These are phyloP conservation scores for Umimayanthus kanabou DNA, from an alignment of 92 coral and sea anemone species.

Conservation along the genomic window DNA sequence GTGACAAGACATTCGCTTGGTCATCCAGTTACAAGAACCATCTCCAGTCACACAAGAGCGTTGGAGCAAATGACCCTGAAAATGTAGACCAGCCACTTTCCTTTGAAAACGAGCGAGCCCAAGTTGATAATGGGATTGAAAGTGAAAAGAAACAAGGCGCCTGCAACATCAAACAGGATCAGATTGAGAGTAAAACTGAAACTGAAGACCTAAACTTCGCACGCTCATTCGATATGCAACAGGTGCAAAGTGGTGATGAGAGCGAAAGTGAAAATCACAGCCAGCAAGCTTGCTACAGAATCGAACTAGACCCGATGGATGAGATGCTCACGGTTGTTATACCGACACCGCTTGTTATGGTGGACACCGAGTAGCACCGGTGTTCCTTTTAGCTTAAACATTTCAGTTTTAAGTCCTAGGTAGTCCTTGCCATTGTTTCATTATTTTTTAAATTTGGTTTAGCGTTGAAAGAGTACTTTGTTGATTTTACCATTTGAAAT, in stretches of 20 bases:
- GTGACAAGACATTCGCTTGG: conserved; percentile 43
- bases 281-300: conserved; percentile 14
- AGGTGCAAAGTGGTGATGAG: not conserved
- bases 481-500: not conserved
- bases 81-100: not conserved
- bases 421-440: not conserved
- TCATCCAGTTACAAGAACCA: conserved; percentile 41
- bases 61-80: not conserved
- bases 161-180: not conserved
- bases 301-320: conserved; percentile 26
- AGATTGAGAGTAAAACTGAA: not conserved
- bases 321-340: conserved; percentile 36
- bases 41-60: conserved; percentile 31
- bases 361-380: conserved; percentile 20
- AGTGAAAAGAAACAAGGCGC: not conserved
- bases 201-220: not conserved
- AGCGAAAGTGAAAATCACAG: not conserved
- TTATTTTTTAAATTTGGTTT: too few species aligned
- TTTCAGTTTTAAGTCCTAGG: not conserved
- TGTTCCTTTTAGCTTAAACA: not conserved
- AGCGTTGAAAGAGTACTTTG: not conserved
- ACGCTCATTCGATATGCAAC: not conserved
- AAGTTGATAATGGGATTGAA: not conserved
- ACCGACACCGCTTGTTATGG: conserved; percentile 39
- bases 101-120: not conserved